These are phyloP conservation scores for Semotilus atromaculatus DNA, from an alignment of 2,797 vertebrate species.

Conservation along the genomic window DNA sequence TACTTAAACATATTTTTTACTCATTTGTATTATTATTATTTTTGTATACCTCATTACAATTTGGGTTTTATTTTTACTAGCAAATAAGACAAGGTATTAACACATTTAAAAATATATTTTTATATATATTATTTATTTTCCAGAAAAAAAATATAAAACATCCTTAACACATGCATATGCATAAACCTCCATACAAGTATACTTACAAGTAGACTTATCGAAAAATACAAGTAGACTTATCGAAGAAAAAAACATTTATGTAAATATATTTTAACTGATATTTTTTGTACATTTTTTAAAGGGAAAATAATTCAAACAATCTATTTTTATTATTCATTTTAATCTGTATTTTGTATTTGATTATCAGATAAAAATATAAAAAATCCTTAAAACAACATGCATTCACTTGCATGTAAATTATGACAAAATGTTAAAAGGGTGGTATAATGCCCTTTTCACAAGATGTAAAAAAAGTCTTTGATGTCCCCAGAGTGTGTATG, in stretches of 20 bases:
- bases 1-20: neutral
- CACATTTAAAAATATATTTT: neutral
- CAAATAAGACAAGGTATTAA: neutral
- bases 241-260: neutral
- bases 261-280: neutral
- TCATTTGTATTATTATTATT: fast-evolving
- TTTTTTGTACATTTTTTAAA: neutral
- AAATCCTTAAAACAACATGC: neutral
- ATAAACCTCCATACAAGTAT: neutral
- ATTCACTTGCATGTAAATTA: neutral
- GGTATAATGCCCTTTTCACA: too few species aligned
- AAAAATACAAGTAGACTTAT: neutral
- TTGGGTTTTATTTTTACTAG: neutral
- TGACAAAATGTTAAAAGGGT: neutral
- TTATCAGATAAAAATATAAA: neutral
- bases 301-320: neutral
- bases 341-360: neutral
- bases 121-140: neutral
- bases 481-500: too few species aligned
- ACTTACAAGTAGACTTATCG: fast-evolving
- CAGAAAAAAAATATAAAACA: neutral
- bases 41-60: neutral
- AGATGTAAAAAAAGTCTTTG: too few species aligned
- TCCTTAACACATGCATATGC: neutral
- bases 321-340: neutral